phyloP scores from a whole-genome alignment of 2,888 invertebrate genomes.

The Byasa hedistus region DNA sequence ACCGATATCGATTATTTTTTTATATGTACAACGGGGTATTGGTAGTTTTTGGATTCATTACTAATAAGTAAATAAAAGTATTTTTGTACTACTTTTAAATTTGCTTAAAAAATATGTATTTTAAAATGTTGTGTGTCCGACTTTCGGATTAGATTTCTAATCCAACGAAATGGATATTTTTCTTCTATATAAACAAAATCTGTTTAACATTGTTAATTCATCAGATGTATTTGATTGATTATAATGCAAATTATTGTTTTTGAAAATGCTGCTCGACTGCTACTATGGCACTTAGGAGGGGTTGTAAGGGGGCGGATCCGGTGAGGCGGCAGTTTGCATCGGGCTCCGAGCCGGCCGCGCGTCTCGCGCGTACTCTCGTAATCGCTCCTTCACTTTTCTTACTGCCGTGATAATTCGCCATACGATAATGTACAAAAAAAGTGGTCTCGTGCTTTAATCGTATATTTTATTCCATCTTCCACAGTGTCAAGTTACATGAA shows the following conservation, averaged over 20 bases:
- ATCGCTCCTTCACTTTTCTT: slow-evolving; percentile 32
- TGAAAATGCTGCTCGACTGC: slow-evolving; percentile 55
- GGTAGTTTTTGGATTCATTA: no score
- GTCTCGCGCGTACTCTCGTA: slow-evolving; percentile 46
- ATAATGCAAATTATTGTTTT: slow-evolving; percentile 50
- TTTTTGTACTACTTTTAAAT: no score
- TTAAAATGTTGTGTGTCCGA: no score
- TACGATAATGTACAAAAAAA: slow-evolving; percentile 22
- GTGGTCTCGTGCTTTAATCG: slow-evolving; percentile 31
- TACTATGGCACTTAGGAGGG: slow-evolving; percentile 66
- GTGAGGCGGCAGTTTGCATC: slow-evolving; percentile 72
- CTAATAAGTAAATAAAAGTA: no score
- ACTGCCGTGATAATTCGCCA: slow-evolving; percentile 44
- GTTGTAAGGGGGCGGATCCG: slow-evolving; percentile 58
- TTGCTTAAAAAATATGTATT: no score
- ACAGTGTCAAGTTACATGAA: slow-evolving; percentile 34
- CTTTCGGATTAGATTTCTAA: no score
- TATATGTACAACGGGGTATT: no score
- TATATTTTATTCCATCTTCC: slow-evolving; percentile 29
- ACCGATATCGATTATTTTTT: no score
- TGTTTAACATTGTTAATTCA: slow-evolving; percentile 1
- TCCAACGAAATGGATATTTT: no score
- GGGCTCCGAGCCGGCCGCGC: slow-evolving; percentile 61
- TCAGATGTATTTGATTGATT: slow-evolving; percentile 47
- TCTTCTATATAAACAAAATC: no score